Evolutionary conservation across 2,888 invertebrate species (phyloP), one percentile per base, ranked within the genome.

Genomic region (Mechanitis messenoides): DNA sequence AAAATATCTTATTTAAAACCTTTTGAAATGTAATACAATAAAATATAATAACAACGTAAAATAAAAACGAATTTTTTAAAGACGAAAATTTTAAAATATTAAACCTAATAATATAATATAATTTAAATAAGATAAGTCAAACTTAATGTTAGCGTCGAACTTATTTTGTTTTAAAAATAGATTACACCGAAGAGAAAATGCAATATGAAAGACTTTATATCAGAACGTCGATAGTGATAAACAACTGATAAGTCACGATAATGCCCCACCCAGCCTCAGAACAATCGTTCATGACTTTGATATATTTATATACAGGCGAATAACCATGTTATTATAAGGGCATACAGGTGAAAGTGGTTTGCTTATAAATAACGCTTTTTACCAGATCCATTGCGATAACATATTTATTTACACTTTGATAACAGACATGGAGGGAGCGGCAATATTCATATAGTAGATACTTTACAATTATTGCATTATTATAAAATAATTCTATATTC

Each of bases 221-320:
- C 61, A 35, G 64, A 60, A 65, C 55, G 62, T 59, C 67, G 60
- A 63, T 67, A 62, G 58, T 55, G 67, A 68, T 66, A 62, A 53
- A 53, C 59, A 7, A 45, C 54, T 60, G 67, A 68, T 68, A 68
- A 58, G 60, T 62, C 63, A 67, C 59, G 63, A 67, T 63, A 65
- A 35, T 58, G 63, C 68, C 68, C 67, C 61, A 45, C 65, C 67
- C 65, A 55, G 53, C 61, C 33, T 54, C 60, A 45, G 56, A 33
- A 56, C 56, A 33, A 55, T 56, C 56, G 38, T 56, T 55, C 50
- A 55, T 50, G 28, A 31, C 50, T 31, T 47, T 54, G 60, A 59
- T 53, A 55, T 56, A 9, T 42, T 42, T 59, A 61, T 55, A 53
- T 33, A 11, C 57, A 62, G 33, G 55, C 53, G n/a, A 65, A 62